Base-by-base conservation (phyloP, 2,797 vertebrate genomes). In the Notamacropus eugenii region DNA sequence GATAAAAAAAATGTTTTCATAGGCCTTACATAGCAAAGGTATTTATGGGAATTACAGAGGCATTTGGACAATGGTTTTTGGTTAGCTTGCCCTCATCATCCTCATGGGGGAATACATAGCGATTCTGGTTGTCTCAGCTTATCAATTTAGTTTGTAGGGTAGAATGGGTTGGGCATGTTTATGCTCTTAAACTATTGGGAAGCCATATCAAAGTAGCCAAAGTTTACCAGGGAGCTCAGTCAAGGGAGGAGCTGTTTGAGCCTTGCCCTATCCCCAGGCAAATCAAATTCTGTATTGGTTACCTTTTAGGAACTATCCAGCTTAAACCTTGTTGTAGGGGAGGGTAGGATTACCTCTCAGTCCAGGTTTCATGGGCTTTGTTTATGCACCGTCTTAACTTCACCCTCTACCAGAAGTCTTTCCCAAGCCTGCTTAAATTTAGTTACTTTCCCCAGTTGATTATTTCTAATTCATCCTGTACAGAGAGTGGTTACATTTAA, bases 261-360 rank as follows among this genome's bases (percentile, higher is more conserved):
- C 31, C 9, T 74, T 74, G 16, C 67, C n/a, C 16, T 74, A 24
- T 40, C 0, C 5, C 5, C 19, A 74, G 34, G n/a, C 5, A 74
- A 40, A 74, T 74, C 16, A 40, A 40, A 40, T 40, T 40, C 5
- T 74, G 67, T 40, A 40, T 40, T 74, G 40, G 19, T 40, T 22
- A 1, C 16, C 67, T 74, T 40, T 74, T 22, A 74, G 1, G 16
- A 8, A 40, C 19, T 22, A 74, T 74, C 19, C 22, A 74, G 5
- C 16, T 40, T 74, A 40, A 40, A 1, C 5, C 6, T 31, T 59
- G 14, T 24, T 40, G 19, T 40, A 40, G 14, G 1, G 16, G 67
- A 22, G 16, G 1, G n/a, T 8, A 0, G 22, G 5, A 40, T 1
- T 40, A 74, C 6, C 5, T 40, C 19, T 40, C 6, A 1, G 14